These are phyloP conservation scores for Odontomyia ornata DNA, from an alignment of 2,888 invertebrate genomes.

Conservation along the genomic window DNA sequence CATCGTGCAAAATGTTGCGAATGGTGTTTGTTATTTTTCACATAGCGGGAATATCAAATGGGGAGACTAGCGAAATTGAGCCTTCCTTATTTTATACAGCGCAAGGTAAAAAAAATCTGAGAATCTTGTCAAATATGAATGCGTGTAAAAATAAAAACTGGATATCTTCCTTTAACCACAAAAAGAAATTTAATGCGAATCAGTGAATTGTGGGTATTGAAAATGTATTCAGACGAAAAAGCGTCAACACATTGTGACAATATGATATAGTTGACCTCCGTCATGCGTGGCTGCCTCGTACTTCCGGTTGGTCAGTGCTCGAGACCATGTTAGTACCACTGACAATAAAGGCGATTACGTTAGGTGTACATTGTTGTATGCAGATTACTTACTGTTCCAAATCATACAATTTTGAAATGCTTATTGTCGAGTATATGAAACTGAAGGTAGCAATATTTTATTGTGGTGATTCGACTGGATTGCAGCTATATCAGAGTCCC, in stretches of 20 bases:
- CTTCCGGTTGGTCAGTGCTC: slow-evolving; percentile 47
- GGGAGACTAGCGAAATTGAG: neutral
- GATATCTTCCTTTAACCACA: too few relatives aligned
- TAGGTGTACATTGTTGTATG: slow-evolving; percentile 27
- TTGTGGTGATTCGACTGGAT: too few relatives aligned
- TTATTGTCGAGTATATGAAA: neutral
- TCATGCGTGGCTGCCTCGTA: slow-evolving; percentile 48
- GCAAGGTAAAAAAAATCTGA: slow-evolving; percentile 13
- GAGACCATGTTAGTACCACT: slow-evolving; percentile 42
- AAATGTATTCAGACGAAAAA: neutral
- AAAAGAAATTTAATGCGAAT: neutral
- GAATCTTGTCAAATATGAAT: too few relatives aligned
- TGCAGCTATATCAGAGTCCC: too few relatives aligned
- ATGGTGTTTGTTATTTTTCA: neutral
- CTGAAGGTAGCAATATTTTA: too few relatives aligned
- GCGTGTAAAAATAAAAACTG: too few relatives aligned
- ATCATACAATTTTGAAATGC: neutral
- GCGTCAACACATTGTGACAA: neutral
- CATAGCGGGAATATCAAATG: neutral
- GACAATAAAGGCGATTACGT: slow-evolving; percentile 28
- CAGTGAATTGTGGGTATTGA: slow-evolving; percentile 17
- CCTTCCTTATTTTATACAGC: neutral
- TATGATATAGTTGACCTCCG: slow-evolving; percentile 46
- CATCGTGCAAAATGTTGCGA: neutral
- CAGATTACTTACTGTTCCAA: neutral